phyloP scores from a whole-genome alignment of 1,140 invertebrate genomes.

The Himalopsyche phryganea region DNA sequence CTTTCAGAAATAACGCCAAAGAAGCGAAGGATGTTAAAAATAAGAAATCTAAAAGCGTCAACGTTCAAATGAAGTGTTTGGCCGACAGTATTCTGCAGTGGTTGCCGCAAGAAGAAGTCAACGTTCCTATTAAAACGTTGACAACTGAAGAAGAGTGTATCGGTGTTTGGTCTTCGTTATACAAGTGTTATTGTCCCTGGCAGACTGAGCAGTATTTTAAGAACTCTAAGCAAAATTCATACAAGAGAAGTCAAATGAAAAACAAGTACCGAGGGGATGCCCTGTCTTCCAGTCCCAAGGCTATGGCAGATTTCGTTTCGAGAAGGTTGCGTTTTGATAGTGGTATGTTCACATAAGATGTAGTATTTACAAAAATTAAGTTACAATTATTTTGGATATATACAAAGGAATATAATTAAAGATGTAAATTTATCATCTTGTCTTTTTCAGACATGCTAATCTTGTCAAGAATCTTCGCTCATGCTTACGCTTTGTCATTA shows the following conservation, averaged over 20 bases:
- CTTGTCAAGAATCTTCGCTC: too few relatives aligned
- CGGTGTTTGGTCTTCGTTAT: conserved; percentile 48
- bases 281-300: conserved; percentile 47
- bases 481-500: too few relatives aligned
- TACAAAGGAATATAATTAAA: too few relatives aligned
- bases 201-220: conserved; percentile 44
- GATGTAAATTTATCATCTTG: too few relatives aligned
- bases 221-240: conserved; percentile 47
- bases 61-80: conserved; percentile 45
- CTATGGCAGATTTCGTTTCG: conserved; percentile 17
- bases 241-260: conserved; percentile 43
- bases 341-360: conserved; percentile 11
- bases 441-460: too few relatives aligned
- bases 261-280: conserved; percentile 7
- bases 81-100: conserved; percentile 48
- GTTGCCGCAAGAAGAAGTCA: conserved; percentile 36
- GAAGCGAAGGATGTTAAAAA: conserved; percentile 20
- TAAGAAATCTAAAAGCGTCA: conserved; percentile 39
- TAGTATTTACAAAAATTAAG: too few relatives aligned
- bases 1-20: conserved; percentile 16
- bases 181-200: conserved; percentile 47
- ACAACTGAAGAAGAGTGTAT: conserved; percentile 54
- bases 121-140: conserved; percentile 38
- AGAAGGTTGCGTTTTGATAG: conserved; percentile 27
- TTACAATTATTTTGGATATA: too few relatives aligned